Conservation (phyloP, 2,797 vertebrate species). For the Alauda arvensis region DNA sequence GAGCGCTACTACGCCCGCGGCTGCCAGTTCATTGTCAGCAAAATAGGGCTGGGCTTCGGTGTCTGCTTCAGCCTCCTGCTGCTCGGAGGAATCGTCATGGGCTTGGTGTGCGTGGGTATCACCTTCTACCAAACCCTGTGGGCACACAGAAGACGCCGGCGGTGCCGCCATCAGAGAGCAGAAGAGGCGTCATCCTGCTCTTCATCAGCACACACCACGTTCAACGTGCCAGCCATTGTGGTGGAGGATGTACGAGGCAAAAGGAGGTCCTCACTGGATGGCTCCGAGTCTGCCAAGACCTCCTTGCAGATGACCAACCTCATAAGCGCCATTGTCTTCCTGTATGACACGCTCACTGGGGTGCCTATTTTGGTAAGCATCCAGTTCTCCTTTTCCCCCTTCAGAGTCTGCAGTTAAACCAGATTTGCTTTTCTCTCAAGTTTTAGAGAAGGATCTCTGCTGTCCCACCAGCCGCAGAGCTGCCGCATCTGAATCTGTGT, state of each 20-base stretch:
- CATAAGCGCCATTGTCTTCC: slow-evolving; percentile 81
- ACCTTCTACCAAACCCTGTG: slow-evolving; percentile 81
- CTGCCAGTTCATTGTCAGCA: slow-evolving; percentile 82
- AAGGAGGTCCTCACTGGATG: slow-evolving; percentile 78
- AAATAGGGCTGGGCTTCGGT: slow-evolving; percentile 80
- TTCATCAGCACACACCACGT: slow-evolving; percentile 67
- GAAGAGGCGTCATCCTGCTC: slow-evolving; percentile 65
- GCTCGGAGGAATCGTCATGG: slow-evolving; percentile 78
- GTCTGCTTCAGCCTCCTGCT: slow-evolving; percentile 81
- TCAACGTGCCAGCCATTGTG: slow-evolving; percentile 80
- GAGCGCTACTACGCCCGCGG: slow-evolving; percentile 78
- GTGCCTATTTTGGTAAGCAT: slow-evolving; percentile 81
- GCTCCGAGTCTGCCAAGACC: slow-evolving; percentile 80
- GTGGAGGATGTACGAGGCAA: slow-evolving; percentile 81
- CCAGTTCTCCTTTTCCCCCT: not conserved
- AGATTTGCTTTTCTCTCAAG: not conserved
- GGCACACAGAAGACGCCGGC: slow-evolving; percentile 61
- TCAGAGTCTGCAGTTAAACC: not conserved
- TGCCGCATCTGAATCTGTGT: not conserved
- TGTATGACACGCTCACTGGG: slow-evolving; percentile 80
- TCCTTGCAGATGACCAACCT: slow-evolving; percentile 82
- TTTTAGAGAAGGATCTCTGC: not conserved
- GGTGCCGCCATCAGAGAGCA: slow-evolving; percentile 66
- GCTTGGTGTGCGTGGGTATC: slow-evolving; percentile 77
- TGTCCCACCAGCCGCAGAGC: not conserved